phyloP scores from a whole-genome alignment of 2,888 invertebrate genomes.

The Hyalella azteca region DNA sequence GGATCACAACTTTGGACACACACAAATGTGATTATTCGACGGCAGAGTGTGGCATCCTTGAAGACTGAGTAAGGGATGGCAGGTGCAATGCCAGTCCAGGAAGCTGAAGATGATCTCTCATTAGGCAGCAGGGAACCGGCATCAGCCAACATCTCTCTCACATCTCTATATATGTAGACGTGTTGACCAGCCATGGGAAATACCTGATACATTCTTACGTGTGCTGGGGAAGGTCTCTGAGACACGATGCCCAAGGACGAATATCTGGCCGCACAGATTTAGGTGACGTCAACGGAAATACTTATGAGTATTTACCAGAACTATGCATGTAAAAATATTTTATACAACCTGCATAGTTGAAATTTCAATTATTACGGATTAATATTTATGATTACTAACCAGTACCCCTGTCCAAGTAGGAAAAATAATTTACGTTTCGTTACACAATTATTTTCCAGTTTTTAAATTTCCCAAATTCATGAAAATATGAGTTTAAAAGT shows the following conservation, averaged over 20 bases:
- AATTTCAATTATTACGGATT: too few relatives aligned
- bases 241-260: neutral
- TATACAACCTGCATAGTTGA: too few relatives aligned
- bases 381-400: too few relatives aligned
- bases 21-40: neutral
- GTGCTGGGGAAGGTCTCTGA: neutral
- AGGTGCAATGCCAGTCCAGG: slow-evolving; percentile 28
- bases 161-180: slow-evolving; percentile 18
- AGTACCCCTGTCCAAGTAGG: too few relatives aligned
- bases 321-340: too few relatives aligned
- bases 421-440: too few relatives aligned
- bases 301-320: too few relatives aligned
- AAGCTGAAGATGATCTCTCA: slow-evolving; percentile 32
- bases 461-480: too few relatives aligned
- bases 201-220: neutral
- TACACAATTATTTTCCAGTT: too few relatives aligned
- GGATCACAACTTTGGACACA: too few relatives aligned
- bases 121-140: slow-evolving; percentile 30
- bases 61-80: neutral
- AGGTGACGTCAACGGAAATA: neutral
- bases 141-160: neutral
- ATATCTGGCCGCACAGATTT: neutral
- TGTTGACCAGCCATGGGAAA: neutral
- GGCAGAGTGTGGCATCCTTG: too few relatives aligned
- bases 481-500: too few relatives aligned